Evolutionary conservation across 1,140 invertebrate species (phyloP).

Genomic region (Dysdera silvatica): DNA sequence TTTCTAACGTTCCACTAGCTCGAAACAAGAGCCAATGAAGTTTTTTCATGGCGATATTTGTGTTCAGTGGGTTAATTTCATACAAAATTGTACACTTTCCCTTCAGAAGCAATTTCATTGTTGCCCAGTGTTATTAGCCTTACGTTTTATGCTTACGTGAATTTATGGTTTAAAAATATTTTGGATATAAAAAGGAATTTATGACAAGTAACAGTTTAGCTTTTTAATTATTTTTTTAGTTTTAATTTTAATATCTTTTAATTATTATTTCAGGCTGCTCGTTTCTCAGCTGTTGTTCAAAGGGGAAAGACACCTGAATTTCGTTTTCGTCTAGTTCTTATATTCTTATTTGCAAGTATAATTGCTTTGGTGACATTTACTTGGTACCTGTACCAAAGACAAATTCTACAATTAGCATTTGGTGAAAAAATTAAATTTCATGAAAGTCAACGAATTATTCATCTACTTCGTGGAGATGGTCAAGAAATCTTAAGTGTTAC

Average conservation of each 20-base stretch:
- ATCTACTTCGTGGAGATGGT: constrained; percentile 30
- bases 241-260: background rate
- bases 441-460: constrained; percentile 22
- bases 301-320: constrained; percentile 33
- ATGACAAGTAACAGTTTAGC: background rate
- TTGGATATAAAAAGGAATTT: background rate
- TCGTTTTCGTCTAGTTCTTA: constrained; percentile 27
- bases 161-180: no score
- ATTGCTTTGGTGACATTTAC: constrained; percentile 27
- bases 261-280: constrained; percentile 21
- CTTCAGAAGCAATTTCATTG: no score
- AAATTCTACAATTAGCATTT: constrained; percentile 27
- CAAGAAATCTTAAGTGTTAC: constrained; percentile 25
- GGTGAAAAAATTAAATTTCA: constrained; percentile 27
- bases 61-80: no score
- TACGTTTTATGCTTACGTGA: no score
- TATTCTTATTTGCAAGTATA: constrained; percentile 27
- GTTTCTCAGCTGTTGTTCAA: constrained; percentile 26
- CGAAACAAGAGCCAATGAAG: no score
- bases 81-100: no score
- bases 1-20: no score
- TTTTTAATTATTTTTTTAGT: background rate
- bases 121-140: no score
- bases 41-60: no score
- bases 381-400: constrained; percentile 26